phyloP scores from a whole-genome alignment of 2,888 invertebrate species.

The Imbricaverruca yamaguchii region DNA sequence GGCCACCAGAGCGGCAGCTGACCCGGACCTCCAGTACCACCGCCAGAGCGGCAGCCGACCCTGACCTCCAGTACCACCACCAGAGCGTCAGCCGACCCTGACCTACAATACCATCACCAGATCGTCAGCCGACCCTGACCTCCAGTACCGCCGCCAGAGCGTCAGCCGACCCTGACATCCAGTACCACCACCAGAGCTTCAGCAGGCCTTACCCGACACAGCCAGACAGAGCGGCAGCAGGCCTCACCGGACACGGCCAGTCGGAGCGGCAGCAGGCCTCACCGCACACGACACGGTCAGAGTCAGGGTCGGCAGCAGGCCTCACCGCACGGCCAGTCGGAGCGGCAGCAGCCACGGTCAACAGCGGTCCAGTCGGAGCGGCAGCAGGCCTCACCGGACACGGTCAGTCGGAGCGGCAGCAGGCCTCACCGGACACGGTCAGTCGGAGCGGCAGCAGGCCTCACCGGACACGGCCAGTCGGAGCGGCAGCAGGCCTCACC shows the following conservation, averaged over 20 bases:
- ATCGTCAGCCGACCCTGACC: too few relatives aligned
- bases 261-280: conserved; percentile 5
- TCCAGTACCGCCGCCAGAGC: too few relatives aligned
- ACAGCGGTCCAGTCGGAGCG: too few relatives aligned
- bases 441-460: background rate
- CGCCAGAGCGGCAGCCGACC: too few relatives aligned
- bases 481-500: conserved; percentile 9
- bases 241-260: conserved; percentile 6
- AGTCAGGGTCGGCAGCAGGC: background rate
- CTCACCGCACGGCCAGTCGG: conserved; percentile 6
- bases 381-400: background rate
- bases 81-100: background rate
- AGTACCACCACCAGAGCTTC: too few relatives aligned
- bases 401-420: conserved; percentile 16
- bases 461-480: conserved; percentile 12
- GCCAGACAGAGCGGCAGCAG: background rate
- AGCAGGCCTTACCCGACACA: too few relatives aligned
- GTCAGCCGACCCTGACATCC: too few relatives aligned
- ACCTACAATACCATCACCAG: background rate
- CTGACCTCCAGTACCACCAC: too few relatives aligned
- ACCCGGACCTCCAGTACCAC: too few relatives aligned
- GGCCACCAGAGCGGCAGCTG: too few relatives aligned
- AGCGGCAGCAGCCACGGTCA: background rate
- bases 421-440: background rate
- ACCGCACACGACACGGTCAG: background rate